Evolutionary conservation across 92 coral and sea anemone species (phyloP), one percentile per base, ranked within the genome.

Genomic region (Montipora capitata): DNA sequence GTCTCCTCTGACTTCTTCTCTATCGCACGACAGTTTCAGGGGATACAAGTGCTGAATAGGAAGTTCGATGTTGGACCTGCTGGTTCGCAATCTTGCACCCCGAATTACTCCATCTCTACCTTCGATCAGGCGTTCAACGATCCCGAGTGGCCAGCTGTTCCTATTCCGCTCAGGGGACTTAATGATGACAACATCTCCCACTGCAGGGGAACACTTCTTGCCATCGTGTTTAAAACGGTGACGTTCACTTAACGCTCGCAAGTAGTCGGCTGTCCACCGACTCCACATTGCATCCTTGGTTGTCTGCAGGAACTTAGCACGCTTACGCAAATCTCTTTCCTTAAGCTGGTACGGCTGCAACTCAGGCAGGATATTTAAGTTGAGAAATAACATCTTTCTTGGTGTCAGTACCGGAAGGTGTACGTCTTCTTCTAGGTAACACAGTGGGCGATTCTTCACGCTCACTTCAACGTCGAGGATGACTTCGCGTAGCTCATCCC

Each of bases 241-340:
- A 7, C 89, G 76, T 20, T 85, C 89, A 2, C 89, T 17, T 45
- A 85, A 52, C n/a, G 89, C 74, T 76, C 89, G 18, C 49, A 85
- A 39, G 82, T 75, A 85, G 41, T 85, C 74, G 9, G 38, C 5
- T 2, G 89, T 85, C 89, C 76, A 74, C 6, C 83, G 82, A 75
- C 77, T 66, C 89, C 89, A 85, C 83, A 66, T 74, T 64, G 88
- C 81, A 59, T 84, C 88, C 49, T 84, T 84, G 39, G 12, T 42
- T 39, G 72, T 84, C 62, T 45, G 88, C 81, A 58, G 81, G 72
- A 1, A 81, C 88, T 8, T 73, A 80, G 62, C 73, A 84, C 39
- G 88, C 43, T 48, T 72, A 14, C 10, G 81, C 81, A 65, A 27
- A 27, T 61, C 67, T n/a, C 67, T 61, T 12, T 61, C 67, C 7